phyloP scores from a whole-genome alignment of 2,888 invertebrate genomes.

The Platycnemis pennipes region DNA sequence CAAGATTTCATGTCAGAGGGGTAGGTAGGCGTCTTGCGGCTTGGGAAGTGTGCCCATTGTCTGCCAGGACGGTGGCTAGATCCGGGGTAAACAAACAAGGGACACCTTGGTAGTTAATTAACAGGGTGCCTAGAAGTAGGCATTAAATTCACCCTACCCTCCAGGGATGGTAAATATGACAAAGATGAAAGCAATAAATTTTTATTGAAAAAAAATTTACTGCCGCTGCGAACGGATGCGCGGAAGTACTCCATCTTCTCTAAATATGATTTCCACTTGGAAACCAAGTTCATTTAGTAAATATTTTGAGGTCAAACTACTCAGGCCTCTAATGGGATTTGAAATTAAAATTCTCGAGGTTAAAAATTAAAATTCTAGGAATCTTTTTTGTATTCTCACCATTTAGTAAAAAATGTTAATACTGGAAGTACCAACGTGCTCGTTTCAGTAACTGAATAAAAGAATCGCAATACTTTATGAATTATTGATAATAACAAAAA shows the following conservation, averaged over 20 bases:
- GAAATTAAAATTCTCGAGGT: not conserved
- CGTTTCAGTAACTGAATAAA: not conserved
- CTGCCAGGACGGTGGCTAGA: not conserved
- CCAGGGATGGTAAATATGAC: not conserved
- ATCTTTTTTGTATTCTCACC: no score
- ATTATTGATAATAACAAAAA: no score
- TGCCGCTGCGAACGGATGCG: not conserved
- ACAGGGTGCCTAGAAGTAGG: not conserved
- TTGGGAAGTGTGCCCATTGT: not conserved
- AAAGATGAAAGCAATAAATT: not conserved
- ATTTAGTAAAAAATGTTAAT: no score
- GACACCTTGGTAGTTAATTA: not conserved
- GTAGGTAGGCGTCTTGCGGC: not conserved
- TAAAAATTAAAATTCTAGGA: no score
- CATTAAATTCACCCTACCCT: not conserved
- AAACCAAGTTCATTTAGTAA: not conserved
- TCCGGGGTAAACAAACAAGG: not conserved
- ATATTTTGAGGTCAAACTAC: not conserved
- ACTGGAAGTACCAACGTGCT: not conserved
- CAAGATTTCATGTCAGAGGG: conserved; percentile 1
- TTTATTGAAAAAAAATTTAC: not conserved
- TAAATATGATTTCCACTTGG: not conserved
- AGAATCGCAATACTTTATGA: not conserved
- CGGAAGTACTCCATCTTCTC: not conserved
- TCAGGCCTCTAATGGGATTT: not conserved